Base-by-base conservation (phyloP, 1,140 invertebrate species). In the Sycophila sp. region DNA sequence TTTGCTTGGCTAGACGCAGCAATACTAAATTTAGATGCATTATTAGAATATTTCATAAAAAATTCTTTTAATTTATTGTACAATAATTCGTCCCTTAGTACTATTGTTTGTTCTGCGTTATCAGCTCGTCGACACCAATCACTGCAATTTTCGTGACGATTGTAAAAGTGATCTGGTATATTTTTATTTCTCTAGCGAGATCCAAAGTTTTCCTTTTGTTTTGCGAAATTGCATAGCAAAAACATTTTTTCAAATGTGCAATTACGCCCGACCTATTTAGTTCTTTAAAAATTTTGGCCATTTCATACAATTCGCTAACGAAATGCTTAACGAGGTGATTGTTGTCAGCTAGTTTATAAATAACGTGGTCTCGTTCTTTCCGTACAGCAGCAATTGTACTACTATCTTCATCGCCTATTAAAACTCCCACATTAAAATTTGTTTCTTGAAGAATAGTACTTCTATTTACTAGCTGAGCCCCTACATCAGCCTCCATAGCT, bases 21-120 rank as follows among this genome's bases (percentile, higher is more conserved):
- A 15, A 72, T 42, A 15, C 55, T 66, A 68, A 75, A 75, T 60
- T 75, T 75, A 58, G n/a, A n/a, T n/a, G n/a, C n/a, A n/a, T n/a
- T n/a, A n/a, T n/a, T n/a, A n/a, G n/a, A n/a, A n/a, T n/a, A n/a
- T n/a, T n/a, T n/a, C n/a, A n/a, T n/a, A n/a, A n/a, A n/a, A n/a
- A n/a, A n/a, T n/a, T n/a, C n/a, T n/a, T n/a, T n/a, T n/a, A n/a
- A n/a, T n/a, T n/a, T n/a, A n/a, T n/a, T n/a, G n/a, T n/a, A n/a
- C n/a, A 24, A 22, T n/a, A 13, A 24, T 69, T 72, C 49, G 49
- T 22, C 30, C 15, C 64, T 40, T 34, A 69, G 22, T 42, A 70
- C 53, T 22, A 68, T 71, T 63, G 11, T 32, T 36, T 34, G 26
- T 28, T 40, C 60, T 4, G 34, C 4, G 13, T 36, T 17, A 40